Evolutionary conservation across 2,888 invertebrate genomes (phyloP).

Genomic region (Physocephala rufipes): DNA sequence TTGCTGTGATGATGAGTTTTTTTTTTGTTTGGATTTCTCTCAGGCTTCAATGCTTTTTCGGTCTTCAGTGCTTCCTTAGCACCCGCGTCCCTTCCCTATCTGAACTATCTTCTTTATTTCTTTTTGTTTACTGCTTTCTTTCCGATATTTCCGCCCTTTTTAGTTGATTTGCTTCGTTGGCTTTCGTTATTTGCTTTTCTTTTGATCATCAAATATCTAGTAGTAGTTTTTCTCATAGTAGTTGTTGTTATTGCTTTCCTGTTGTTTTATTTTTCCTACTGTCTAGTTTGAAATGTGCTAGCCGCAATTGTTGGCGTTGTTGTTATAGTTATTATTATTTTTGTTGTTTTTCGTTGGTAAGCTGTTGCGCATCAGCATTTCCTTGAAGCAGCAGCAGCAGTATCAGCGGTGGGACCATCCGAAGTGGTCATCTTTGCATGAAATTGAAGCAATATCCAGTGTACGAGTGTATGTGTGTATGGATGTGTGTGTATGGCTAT

Average conservation of each 20-base stretch:
- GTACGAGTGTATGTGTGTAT: background rate
- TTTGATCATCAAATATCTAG: background rate
- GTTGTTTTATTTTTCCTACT: background rate
- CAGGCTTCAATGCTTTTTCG: no score
- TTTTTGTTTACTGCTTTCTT: background rate
- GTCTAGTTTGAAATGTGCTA: background rate
- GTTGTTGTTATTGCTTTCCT: constrained; percentile 6
- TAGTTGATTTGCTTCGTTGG: background rate
- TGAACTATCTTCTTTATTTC: background rate
- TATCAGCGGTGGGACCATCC: background rate
- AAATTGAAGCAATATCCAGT: background rate
- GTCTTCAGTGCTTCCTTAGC: background rate
- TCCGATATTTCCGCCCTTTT: background rate
- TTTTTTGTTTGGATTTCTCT: no score
- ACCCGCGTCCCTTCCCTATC: background rate
- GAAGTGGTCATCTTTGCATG: background rate
- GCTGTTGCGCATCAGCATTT: constrained; percentile 25
- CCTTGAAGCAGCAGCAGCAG: background rate
- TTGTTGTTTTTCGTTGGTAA: background rate
- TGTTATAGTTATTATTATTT: constrained; percentile 11
- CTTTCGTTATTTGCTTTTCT: background rate
- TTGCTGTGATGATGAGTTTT: background rate
- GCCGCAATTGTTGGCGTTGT: background rate
- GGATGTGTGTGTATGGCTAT: background rate
- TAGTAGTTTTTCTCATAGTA: background rate